A percentile compares a stretch with the other conserved stretches of the same genome.
Conservation (phyloP, 2,113 vertebrate genomes). For the Austrofundulus limnaeus region DNA sequence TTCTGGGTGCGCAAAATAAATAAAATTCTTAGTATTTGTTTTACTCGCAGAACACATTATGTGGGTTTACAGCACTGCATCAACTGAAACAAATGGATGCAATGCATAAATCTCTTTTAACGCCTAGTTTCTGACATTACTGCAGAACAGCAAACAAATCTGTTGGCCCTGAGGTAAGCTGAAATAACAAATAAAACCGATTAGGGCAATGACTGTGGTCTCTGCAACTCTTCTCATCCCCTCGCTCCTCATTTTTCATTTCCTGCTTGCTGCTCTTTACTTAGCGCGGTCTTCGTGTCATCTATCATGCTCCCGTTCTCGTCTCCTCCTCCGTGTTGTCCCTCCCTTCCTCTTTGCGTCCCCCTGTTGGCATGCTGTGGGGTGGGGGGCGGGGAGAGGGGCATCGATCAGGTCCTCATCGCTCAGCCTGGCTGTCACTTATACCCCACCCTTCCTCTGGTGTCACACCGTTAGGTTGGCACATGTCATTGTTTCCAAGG, state of each 20-base stretch:
- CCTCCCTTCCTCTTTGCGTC: constrained; percentile 1
- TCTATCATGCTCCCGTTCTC: constrained; percentile 58
- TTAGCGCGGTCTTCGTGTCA: constrained; percentile 46
- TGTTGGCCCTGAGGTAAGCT: constrained; percentile 10
- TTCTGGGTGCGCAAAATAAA: constrained; percentile 14
- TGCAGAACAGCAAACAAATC: constrained; percentile 8
- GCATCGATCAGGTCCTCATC: constrained; percentile 67
- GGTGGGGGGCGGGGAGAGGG: constrained; percentile 3
- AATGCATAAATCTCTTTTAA: constrained; percentile 4
- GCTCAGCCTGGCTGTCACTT: constrained; percentile 69
- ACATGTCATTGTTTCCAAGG: constrained; percentile 51
- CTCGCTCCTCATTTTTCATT: constrained; percentile 53
- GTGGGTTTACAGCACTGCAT: constrained; percentile 2
- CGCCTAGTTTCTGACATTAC: constrained; percentile 1
- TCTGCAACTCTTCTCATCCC: constrained; percentile 26
- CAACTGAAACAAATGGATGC: not conserved
- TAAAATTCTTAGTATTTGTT: constrained; percentile 5
- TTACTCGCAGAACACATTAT: constrained; percentile 7
- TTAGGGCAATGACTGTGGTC: constrained; percentile 27
- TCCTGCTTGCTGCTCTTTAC: constrained; percentile 58
- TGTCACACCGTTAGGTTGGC: constrained; percentile 52
- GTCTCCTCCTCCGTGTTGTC: constrained; percentile 33
- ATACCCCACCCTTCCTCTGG: constrained; percentile 38
- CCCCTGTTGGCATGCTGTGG: constrained; percentile 31
- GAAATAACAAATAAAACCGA: constrained; percentile 42